phyloP scores from a whole-genome alignment of 2,113 vertebrate genomes.

The Ascaphus truei region DNA sequence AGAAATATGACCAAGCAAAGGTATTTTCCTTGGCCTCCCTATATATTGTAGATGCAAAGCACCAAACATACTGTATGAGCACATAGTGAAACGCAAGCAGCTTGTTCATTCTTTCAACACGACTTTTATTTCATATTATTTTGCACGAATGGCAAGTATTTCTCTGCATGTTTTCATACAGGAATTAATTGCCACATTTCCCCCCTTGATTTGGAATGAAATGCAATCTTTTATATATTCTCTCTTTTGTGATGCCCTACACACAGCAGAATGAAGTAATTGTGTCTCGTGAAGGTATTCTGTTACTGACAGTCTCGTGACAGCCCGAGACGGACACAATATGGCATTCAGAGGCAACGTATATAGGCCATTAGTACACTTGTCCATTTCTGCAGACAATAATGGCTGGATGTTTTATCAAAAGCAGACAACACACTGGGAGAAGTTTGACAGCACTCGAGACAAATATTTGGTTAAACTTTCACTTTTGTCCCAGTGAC shows the following conservation, averaged over 20 bases:
- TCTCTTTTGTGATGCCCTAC: conserved; percentile 8
- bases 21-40: too few species aligned
- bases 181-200: conserved; percentile 25
- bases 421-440: not conserved
- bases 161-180: not conserved
- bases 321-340: not conserved
- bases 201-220: conserved; percentile 3
- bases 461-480: conserved; percentile 30
- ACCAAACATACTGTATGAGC: too few species aligned
- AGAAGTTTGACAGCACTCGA: not conserved
- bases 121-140: not conserved
- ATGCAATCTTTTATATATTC: conserved; percentile 28
- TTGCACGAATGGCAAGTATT: not conserved
- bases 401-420: conserved; percentile 2
- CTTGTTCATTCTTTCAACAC: not conserved
- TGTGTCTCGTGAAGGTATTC: not conserved
- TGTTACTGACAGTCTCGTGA: conserved; percentile 13
- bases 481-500: conserved; percentile 22
- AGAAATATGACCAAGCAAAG: too few species aligned
- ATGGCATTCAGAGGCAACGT: conserved; percentile 12
- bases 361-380: not conserved
- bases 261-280: not conserved
- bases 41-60: too few species aligned
- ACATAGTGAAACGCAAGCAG: too few species aligned
- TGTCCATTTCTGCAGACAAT: conserved; percentile 18